Evolutionary conservation across 2,113 vertebrate species (phyloP).

Genomic region (Sinocyclocheilus grahami): DNA sequence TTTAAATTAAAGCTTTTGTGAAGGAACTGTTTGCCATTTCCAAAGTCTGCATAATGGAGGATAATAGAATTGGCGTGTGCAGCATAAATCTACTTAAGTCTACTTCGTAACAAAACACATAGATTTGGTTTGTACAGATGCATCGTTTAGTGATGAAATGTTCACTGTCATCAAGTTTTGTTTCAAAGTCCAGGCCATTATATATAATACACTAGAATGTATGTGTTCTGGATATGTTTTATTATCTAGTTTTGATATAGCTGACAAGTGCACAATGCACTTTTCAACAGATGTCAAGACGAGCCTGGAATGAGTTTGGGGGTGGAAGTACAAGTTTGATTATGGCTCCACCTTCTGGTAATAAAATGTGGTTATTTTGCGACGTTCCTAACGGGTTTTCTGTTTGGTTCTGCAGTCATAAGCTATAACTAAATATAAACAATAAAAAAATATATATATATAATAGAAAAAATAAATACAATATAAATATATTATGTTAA

Average conservation of each 20-base stretch:
- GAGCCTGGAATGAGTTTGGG: not conserved
- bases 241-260: not conserved
- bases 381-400: not conserved
- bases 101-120: not conserved
- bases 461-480: too few relatives aligned
- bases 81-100: not conserved
- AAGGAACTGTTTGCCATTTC: not conserved
- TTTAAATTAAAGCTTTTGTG: conserved; percentile 31
- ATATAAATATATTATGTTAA: too few relatives aligned
- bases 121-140: not conserved
- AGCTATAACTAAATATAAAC: too few relatives aligned
- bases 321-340: not conserved
- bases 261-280: conserved; percentile 20
- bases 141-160: not conserved
- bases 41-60: not conserved
- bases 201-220: not conserved
- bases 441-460: too few relatives aligned
- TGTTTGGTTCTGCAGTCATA: not conserved
- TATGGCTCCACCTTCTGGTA: conserved; percentile 21
- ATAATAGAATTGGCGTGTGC: conserved; percentile 5
- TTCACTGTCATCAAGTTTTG: not conserved
- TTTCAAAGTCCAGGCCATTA: not conserved
- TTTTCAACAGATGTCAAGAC: not conserved
- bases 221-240: not conserved
- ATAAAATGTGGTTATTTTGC: not conserved